Conservation (phyloP, 2,113 vertebrate genomes). For the Melanerpes formicivorus region DNA sequence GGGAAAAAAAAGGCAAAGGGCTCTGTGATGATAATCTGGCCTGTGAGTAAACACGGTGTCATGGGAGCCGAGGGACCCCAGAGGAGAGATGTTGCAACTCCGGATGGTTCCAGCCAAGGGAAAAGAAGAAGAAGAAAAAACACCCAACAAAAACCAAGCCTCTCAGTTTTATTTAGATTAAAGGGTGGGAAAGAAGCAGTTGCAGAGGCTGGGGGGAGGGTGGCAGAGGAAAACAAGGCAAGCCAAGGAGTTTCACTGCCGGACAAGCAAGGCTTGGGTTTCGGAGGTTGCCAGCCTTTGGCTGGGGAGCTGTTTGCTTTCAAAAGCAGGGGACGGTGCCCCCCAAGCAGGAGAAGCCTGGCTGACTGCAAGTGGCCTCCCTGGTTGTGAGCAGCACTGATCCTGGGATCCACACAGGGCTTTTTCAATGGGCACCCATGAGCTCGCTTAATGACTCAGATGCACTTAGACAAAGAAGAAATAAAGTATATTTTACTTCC, state of each 20-base stretch:
- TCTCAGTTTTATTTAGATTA: constrained; percentile 81
- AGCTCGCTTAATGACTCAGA: constrained; percentile 72
- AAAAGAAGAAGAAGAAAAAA: not conserved
- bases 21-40: constrained; percentile 62
- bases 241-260: not conserved
- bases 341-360: not conserved
- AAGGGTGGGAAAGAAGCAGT: constrained; percentile 78
- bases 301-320: not conserved
- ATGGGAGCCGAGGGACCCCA: constrained; percentile 80
- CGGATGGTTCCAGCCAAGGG: constrained; percentile 44
- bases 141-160: not conserved
- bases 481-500: constrained; percentile 65
- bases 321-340: rapidly evolving
- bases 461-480: constrained; percentile 51
- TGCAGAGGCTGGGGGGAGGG: not conserved
- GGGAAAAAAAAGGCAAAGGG: constrained; percentile 67
- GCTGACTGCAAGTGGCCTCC: not conserved
- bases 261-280: not conserved
- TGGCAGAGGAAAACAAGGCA: constrained; percentile 35
- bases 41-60: constrained; percentile 77
- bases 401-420: not conserved
- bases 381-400: not conserved
- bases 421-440: constrained; percentile 42
- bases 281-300: not conserved
- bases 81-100: constrained; percentile 77